phyloP scores from a whole-genome alignment of 2,797 vertebrate genomes.

The Syngnathus rostellatus region DNA sequence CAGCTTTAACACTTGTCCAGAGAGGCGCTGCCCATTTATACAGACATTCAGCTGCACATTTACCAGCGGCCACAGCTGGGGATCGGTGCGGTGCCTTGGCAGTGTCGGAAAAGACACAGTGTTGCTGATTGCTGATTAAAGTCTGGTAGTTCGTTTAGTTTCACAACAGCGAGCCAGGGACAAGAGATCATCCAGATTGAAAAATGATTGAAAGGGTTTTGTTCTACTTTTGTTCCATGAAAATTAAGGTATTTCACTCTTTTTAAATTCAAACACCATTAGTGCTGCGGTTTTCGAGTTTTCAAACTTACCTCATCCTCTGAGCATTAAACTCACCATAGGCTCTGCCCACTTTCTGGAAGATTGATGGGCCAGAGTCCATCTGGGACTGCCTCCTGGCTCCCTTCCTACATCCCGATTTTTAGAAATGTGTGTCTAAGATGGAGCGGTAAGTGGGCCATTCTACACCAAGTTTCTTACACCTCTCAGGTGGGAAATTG shows the following conservation, averaged over 20 bases:
- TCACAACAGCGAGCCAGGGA: slow-evolving; percentile 36
- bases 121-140: slow-evolving; percentile 66
- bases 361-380: slow-evolving; percentile 60
- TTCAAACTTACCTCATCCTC: slow-evolving; percentile 22
- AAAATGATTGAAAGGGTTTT: background rate
- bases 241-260: slow-evolving; percentile 9
- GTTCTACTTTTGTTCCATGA: background rate
- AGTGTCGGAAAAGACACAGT: slow-evolving; percentile 61
- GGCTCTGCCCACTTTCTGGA: slow-evolving; percentile 62
- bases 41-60: slow-evolving; percentile 62
- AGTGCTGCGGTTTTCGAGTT: slow-evolving; percentile 9
- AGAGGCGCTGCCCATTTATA: slow-evolving; percentile 66
- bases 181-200: slow-evolving; percentile 15
- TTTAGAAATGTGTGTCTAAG: slow-evolving; percentile 65
- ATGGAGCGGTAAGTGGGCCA: slow-evolving; percentile 64
- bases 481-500: slow-evolving; percentile 14
- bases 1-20: slow-evolving; percentile 70
- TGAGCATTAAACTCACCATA: slow-evolving; percentile 48
- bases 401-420: slow-evolving; percentile 53
- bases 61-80: slow-evolving; percentile 65
- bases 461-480: slow-evolving; percentile 45
- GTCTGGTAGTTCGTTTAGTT: slow-evolving; percentile 63
- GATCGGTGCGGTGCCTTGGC: slow-evolving; percentile 60
- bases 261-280: slow-evolving; percentile 1
- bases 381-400: slow-evolving; percentile 57